A percentile compares a stretch with the other conserved stretches of the same genome.
These are phyloP conservation scores for Monochamus saltuarius DNA, from an alignment of 1,140 invertebrate species.

Conservation along the genomic window DNA sequence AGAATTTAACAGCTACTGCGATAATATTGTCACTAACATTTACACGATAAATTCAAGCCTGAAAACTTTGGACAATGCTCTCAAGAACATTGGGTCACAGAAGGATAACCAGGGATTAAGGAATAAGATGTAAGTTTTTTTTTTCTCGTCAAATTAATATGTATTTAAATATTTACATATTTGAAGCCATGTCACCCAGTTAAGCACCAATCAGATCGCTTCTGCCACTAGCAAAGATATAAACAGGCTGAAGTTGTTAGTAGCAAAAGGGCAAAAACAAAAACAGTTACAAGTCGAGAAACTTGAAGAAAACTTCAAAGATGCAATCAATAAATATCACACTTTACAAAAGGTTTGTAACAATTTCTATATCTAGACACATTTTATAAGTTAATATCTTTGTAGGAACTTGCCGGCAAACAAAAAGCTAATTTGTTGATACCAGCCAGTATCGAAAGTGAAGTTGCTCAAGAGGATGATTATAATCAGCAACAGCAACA, in stretches of 20 bases:
- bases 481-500: conserved; percentile 58
- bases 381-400: conserved; percentile 17
- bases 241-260: conserved; percentile 66
- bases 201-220: conserved; percentile 74
- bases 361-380: conserved; percentile 15
- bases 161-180: not conserved
- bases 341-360: conserved; percentile 72
- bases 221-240: conserved; percentile 72
- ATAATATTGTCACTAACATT: conserved; percentile 77
- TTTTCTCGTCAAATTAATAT: conserved; percentile 1
- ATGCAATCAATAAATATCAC: conserved; percentile 75
- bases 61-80: conserved; percentile 69
- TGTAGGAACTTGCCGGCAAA: conserved; percentile 70
- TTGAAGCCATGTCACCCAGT: conserved; percentile 76
- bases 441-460: conserved; percentile 47
- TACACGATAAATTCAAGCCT: conserved; percentile 72
- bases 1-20: conserved; percentile 72
- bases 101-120: conserved; percentile 68
- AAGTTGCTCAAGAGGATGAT: conserved; percentile 52
- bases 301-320: conserved; percentile 77
- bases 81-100: conserved; percentile 73
- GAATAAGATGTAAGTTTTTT: conserved; percentile 63
- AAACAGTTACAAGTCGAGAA: conserved; percentile 81
- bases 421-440: conserved; percentile 73
- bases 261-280: conserved; percentile 69